Evolutionary conservation across 2,888 invertebrate genomes (phyloP), one percentile per base, ranked within the genome.

Genomic region (Syritta pipiens): DNA sequence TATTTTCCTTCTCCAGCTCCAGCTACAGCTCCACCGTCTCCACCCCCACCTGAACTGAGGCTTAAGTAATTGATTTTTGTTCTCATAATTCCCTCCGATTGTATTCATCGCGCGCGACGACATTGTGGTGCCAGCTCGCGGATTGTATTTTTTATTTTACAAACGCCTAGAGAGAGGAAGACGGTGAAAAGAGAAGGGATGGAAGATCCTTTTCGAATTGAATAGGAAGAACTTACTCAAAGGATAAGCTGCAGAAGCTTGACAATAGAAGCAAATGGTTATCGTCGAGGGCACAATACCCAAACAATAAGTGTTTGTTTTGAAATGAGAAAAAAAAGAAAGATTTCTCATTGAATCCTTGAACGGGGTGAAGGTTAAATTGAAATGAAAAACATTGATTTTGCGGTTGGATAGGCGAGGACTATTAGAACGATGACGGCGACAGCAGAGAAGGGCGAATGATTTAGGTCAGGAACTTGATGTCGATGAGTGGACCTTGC

Each of bases 41-140:
- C n/a, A n/a, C n/a, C n/a, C n/a, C n/a, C n/a, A 37, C 51, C 74
- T 44, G 49, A 49, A 65, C 19, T 51, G 57, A 51, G 51, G 74
- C 75, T 75, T 75, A 75, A 75, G 75, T 75, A 75, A 75, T 75
- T 75, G 75, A 75, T 75, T 75, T 75, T 75, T 75, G 75, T 75
- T 75, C 68, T 68, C 68, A 68, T 75, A 68, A 75, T 60, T 75
- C 60, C 60, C 60, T 67, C 40, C 32, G 68, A 75, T 75, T 28
- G 74, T 74, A 59, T 72, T 55, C 63, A 65, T 49, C 24, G 9
- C 26, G 19, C 14, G 35, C 44, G 35, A 19, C 19, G n/a, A 10
- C 28, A 26, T 46, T 48, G 49, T 57, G 57, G 57, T 44, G 48
- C 37, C 48, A 48, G 24, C 22, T 14, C 37, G 40, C 17, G 40